Evolutionary conservation across 1,140 invertebrate genomes (phyloP).

Genomic region (Neoseiulus cucumeris): DNA sequence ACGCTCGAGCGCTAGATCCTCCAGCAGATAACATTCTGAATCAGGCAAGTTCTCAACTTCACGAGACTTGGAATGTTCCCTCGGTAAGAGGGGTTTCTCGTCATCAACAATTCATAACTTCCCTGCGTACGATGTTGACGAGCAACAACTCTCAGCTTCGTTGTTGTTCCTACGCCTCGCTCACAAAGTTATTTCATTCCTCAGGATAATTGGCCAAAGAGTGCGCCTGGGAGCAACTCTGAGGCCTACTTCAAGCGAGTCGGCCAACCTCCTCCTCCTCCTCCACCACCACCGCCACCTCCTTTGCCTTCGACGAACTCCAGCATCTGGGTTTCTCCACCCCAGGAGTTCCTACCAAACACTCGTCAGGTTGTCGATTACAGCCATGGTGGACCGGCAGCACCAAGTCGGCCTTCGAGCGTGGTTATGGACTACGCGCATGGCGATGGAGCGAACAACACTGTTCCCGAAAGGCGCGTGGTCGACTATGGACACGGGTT

Average conservation of each 20-base stretch:
- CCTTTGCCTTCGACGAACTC: neutral
- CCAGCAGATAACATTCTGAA: conserved; percentile 17
- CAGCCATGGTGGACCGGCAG: conserved; percentile 17
- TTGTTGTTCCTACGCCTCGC: no score
- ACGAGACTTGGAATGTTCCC: no score
- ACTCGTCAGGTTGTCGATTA: conserved; percentile 21
- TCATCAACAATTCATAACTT: no score
- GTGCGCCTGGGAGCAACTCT: no score
- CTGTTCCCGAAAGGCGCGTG: neutral
- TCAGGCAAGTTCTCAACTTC: no score
- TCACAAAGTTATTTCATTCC: no score
- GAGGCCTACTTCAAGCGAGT: no score
- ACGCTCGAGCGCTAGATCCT: conserved; percentile 29
- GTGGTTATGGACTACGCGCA: conserved; percentile 9
- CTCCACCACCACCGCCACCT: conserved; percentile 26
- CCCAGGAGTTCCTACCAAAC: no score
- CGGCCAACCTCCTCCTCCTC: conserved; percentile 18
- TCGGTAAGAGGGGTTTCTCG: no score
- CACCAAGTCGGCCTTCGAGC: neutral
- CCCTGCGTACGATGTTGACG: no score
- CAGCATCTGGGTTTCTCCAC: neutral
- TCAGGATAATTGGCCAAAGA: no score
- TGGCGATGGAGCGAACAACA: neutral
- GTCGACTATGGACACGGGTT: conserved; percentile 10
- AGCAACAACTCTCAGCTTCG: no score